These are phyloP conservation scores for Centroberyx gerrardi DNA, from an alignment of 2,797 vertebrate species.

Conservation along the genomic window DNA sequence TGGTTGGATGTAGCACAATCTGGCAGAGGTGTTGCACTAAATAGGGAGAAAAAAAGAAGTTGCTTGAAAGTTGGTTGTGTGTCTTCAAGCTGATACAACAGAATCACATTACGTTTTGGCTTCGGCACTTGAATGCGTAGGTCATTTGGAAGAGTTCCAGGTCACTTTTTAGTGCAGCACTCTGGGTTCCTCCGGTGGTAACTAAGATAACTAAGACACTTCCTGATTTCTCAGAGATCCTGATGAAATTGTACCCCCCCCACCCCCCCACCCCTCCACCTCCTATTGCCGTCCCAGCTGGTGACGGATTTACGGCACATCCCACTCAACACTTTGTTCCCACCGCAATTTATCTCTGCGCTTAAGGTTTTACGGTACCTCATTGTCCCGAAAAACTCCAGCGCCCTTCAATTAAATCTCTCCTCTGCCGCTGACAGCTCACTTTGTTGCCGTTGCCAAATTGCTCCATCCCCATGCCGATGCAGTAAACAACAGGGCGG, in stretches of 20 bases:
- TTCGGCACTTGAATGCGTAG: not conserved
- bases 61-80: slow-evolving; percentile 14
- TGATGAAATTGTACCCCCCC: slow-evolving; percentile 10
- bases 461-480: slow-evolving; percentile 68
- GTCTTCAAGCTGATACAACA: slow-evolving; percentile 17
- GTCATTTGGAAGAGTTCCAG: not conserved
- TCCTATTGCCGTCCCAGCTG: slow-evolving; percentile 48
- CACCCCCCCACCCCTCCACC: slow-evolving; percentile 5
- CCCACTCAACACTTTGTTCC: slow-evolving; percentile 72
- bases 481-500: slow-evolving; percentile 69
- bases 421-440: slow-evolving; percentile 53
- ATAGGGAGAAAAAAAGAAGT: not conserved
- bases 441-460: slow-evolving; percentile 73
- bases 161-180: not conserved
- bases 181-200: slow-evolving; percentile 2
- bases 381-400: slow-evolving; percentile 64
- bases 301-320: slow-evolving; percentile 74
- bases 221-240: slow-evolving; percentile 30
- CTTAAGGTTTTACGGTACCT: slow-evolving; percentile 75
- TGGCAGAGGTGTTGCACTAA: slow-evolving; percentile 15
- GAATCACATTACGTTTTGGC: not conserved
- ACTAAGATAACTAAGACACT: slow-evolving; percentile 19
- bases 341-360: slow-evolving; percentile 64
- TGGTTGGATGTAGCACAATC: slow-evolving; percentile 23
- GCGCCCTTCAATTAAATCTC: slow-evolving; percentile 69